These are phyloP conservation scores for Cottus gobio DNA, from an alignment of 2,113 vertebrate species.

Conservation along the genomic window DNA sequence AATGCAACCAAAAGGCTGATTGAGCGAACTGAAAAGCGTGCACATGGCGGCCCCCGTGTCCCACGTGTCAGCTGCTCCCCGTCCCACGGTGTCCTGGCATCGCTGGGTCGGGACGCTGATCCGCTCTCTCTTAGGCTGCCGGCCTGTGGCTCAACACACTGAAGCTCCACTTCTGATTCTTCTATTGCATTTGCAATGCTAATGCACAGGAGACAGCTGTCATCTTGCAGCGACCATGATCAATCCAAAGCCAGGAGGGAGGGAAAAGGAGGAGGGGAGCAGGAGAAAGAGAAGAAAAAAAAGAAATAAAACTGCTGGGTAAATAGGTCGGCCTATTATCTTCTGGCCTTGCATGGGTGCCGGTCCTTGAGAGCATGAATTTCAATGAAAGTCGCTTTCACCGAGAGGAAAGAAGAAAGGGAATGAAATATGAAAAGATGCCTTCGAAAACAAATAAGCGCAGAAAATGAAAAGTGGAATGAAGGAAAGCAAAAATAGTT, in stretches of 20 bases:
- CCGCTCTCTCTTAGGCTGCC: constrained; percentile 10
- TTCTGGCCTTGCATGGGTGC: constrained; percentile 73
- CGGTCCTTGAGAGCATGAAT: constrained; percentile 80
- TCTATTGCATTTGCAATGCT: constrained; percentile 82
- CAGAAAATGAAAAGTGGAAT: constrained; percentile 56
- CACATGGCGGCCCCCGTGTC: not conserved
- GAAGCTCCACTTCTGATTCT: constrained; percentile 56
- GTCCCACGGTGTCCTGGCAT: constrained; percentile 20
- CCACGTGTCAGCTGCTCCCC: constrained; percentile 25
- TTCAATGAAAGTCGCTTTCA: constrained; percentile 77
- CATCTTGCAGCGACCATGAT: constrained; percentile 70
- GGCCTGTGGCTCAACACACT: constrained; percentile 36
- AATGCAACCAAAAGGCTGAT: not conserved
- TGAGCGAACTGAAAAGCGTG: not conserved
- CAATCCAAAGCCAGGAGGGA: constrained; percentile 55
- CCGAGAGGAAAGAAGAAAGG: constrained; percentile 39
- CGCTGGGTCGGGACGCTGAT: not conserved
- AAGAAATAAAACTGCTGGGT: constrained; percentile 77
- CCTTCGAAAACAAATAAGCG: constrained; percentile 54
- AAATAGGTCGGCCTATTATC: constrained; percentile 84
- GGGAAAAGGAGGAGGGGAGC: not conserved
- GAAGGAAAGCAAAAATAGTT: constrained; percentile 60
- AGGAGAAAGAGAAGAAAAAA: not conserved
- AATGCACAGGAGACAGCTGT: constrained; percentile 83
- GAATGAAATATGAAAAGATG: constrained; percentile 59